phyloP scores from a whole-genome alignment of 2,113 vertebrate species.

The Atrichornis clamosus region DNA sequence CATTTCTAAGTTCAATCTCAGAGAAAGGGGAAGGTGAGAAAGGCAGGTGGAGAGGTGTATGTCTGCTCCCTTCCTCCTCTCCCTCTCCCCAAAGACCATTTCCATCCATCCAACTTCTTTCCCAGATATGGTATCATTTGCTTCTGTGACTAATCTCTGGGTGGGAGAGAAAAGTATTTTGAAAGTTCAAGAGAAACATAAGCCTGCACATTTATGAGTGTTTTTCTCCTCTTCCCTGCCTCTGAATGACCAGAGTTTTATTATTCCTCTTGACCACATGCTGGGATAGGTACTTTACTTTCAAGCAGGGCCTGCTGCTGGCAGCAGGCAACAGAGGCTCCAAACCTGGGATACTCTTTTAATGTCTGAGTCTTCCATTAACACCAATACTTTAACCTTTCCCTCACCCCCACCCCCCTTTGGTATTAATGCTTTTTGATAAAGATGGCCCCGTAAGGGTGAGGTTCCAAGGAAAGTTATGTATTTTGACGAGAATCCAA shows the following conservation, averaged over 20 bases:
- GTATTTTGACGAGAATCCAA: neutral
- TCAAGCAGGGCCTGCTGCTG: conserved; percentile 20
- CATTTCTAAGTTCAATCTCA: neutral
- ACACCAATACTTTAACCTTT: neutral
- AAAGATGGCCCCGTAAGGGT: neutral
- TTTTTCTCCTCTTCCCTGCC: conserved; percentile 28
- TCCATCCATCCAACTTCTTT: neutral
- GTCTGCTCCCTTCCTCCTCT: neutral
- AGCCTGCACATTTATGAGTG: conserved; percentile 42
- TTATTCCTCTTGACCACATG: conserved; percentile 35
- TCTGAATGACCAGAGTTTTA: conserved; percentile 29
- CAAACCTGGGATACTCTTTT: neutral
- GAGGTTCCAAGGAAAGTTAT: neutral
- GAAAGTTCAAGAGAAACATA: conserved; percentile 32
- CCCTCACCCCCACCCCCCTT: neutral
- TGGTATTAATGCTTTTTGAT: neutral
- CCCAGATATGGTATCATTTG: conserved; percentile 3
- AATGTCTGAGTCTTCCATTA: conserved; percentile 16
- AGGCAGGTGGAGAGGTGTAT: neutral
- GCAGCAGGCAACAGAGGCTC: neutral
- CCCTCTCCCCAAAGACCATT: neutral
- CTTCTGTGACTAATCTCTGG: conserved; percentile 31
- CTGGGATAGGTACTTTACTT: conserved; percentile 53
- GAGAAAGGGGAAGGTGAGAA: neutral
- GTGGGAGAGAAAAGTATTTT: conserved; percentile 7